Evolutionary conservation across 2,888 invertebrate species (phyloP), one percentile per base, ranked within the genome.

Genomic region (Drosophila monieri): DNA sequence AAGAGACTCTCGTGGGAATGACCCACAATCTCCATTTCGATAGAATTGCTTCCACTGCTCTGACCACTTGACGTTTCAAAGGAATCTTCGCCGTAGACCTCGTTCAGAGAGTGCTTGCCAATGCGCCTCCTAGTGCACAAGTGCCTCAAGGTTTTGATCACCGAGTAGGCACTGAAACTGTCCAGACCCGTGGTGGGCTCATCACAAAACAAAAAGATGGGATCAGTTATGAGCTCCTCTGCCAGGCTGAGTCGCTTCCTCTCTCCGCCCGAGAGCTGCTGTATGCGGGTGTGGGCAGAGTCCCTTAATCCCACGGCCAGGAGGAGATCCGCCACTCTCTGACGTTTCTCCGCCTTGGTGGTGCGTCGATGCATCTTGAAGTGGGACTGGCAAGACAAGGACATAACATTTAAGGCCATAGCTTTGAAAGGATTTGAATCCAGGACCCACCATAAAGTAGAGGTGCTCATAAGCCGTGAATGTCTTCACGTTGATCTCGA

Each of bases 141-240:
- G 75, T 93, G 93, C 41, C 94, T 93, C 30, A 96, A 92, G 0
- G 95, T 94, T 71, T 94, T 94, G 9, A 97, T 94, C 0, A 98
- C 96, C 14, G 94, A 94, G 72, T 94, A 94, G 0, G 98, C 97
- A 89, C 95, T 97, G 91, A 94, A 98, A 78, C 97, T 97, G 91
- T 98, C 98, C 55, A 98, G 91, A 0, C 98, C 97, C 0, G 97
- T 97, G 0, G 98, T 98, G 0, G 97, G 97, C 89, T 98, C 98
- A 88, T 98, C 98, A 90, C 97, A 97, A 92, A 98, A 98, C 54
- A 98, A 91, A 59, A 98, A 94, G 3, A 95, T 94, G 0, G 98
- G 98, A 89, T 98, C 96, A 55, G 96, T 97, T 56, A 98, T 92
- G 9, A 97, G 93, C 93, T 97, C 97, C 59, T 96, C 96, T 56